phyloP scores from a whole-genome alignment of 23 tunicate genomes.

The Aplidium turbinatum region DNA sequence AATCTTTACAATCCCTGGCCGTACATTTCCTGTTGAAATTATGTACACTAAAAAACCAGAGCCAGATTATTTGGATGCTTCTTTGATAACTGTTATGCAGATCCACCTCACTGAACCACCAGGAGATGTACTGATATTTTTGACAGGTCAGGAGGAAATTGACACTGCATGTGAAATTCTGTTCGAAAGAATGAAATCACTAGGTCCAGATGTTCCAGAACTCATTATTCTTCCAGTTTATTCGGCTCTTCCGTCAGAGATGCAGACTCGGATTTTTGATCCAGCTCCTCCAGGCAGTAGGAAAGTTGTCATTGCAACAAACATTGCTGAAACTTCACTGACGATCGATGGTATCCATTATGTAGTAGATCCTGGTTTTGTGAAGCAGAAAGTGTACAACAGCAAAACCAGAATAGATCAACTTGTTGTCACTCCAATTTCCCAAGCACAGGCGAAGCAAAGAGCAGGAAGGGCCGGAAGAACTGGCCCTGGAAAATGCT shows the following conservation, averaged over 20 bases:
- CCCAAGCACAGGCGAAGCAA: slow-evolving; percentile 98
- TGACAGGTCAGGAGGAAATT: slow-evolving; percentile 99
- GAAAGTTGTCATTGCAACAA: slow-evolving; percentile 97
- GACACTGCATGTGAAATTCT: slow-evolving; percentile 97
- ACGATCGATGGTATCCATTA: slow-evolving; percentile 99
- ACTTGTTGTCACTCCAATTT: slow-evolving; percentile 93
- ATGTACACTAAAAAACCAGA: slow-evolving; percentile 98
- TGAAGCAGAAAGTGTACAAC: slow-evolving; percentile 96
- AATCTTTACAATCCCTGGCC: slow-evolving; percentile 97
- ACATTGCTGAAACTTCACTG: slow-evolving; percentile 97
- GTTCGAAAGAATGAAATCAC: slow-evolving; percentile 88
- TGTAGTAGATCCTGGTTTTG: slow-evolving; percentile 99
- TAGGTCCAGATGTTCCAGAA: slow-evolving; percentile 95
- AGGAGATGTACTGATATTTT: slow-evolving; percentile 87
- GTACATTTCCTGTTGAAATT: slow-evolving; percentile 98
- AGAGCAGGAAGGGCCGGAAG: slow-evolving; percentile 98
- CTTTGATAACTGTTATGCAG: slow-evolving; percentile 96
- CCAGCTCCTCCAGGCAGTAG: slow-evolving; percentile 99
- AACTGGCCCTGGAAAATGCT: slow-evolving; percentile 97
- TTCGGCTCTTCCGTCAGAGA: slow-evolving; percentile 96
- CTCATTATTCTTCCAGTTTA: slow-evolving; percentile 94
- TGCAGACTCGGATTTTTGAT: slow-evolving; percentile 97
- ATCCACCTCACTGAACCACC: slow-evolving; percentile 98
- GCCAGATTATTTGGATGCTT: slow-evolving; percentile 96
- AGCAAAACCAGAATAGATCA: slow-evolving; percentile 97